A percentile compares a stretch with the other conserved stretches of the same genome.
Evolutionary conservation across 2,797 vertebrate genomes (phyloP).

Genomic region (Ptychobarbus kaznakovi): DNA sequence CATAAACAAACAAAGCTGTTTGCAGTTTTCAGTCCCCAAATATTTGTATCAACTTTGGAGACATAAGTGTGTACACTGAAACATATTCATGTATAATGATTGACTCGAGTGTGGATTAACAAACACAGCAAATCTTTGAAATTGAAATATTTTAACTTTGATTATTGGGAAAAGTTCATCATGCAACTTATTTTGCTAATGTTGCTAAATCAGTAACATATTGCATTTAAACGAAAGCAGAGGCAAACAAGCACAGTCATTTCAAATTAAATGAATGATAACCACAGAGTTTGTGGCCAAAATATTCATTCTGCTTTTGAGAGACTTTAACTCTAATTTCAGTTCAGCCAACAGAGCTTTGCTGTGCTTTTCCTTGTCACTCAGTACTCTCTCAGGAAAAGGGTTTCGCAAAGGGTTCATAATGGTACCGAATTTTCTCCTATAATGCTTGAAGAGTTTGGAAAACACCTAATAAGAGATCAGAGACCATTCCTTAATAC

Average conservation of each 20-base stretch:
- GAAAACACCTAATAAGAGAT: no score
- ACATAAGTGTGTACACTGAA: constrained; percentile 30
- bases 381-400: not conserved
- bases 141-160: constrained; percentile 8
- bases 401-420: not conserved
- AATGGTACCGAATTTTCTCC: no score
- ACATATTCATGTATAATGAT: not conserved
- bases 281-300: not conserved
- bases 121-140: constrained; percentile 7
- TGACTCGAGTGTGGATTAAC: not conserved
- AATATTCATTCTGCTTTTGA: not conserved
- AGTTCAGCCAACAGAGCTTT: not conserved
- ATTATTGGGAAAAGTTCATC: not conserved
- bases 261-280: not conserved
- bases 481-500: no score
- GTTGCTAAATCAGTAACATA: constrained; percentile 17
- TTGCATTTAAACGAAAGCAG: not conserved
- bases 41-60: constrained; percentile 55
- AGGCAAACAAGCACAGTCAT: not conserved
- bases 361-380: not conserved
- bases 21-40: constrained; percentile 64
- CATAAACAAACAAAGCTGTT: constrained; percentile 56
- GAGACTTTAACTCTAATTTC: constrained; percentile 1
- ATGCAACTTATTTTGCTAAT: constrained; percentile 4
- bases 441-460: no score